A percentile compares a stretch with the other conserved stretches of the same genome.
These are phyloP conservation scores for Corythaixoides concolor DNA, from an alignment of 2,113 vertebrate genomes.

Conservation along the genomic window DNA sequence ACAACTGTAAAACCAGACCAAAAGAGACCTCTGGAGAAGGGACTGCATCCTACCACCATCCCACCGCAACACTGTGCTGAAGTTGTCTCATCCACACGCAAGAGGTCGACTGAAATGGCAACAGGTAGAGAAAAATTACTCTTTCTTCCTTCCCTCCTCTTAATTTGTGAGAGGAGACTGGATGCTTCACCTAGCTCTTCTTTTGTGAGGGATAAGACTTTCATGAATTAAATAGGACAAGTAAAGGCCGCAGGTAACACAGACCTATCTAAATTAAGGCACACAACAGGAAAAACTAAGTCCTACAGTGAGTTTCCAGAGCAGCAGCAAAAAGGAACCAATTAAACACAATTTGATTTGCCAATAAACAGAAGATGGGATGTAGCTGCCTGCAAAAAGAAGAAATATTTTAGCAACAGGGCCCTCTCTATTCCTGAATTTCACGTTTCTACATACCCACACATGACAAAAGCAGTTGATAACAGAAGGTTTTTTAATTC, in stretches of 20 bases:
- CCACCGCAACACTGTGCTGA: background rate
- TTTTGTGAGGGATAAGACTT: background rate
- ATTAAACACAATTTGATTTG: background rate
- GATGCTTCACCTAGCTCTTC: background rate
- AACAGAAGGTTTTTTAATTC: background rate
- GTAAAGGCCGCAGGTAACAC: background rate
- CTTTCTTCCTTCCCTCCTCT: background rate
- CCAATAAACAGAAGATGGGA: background rate
- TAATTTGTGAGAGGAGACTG: background rate
- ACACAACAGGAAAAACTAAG: background rate
- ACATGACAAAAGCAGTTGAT: background rate
- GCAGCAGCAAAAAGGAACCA: background rate
- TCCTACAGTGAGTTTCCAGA: background rate
- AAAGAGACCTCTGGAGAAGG: background rate
- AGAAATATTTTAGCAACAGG: background rate
- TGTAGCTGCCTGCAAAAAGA: background rate
- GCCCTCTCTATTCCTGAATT: background rate
- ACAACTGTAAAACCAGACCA: background rate
- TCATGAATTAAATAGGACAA: background rate
- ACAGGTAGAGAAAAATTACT: background rate
- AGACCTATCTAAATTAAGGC: background rate
- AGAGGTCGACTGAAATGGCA: background rate
- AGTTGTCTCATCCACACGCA: fast-evolving
- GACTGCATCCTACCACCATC: background rate
- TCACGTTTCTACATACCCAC: background rate